Percentiles rank a stretch among this genome's conserved stretches.
phyloP scores from a whole-genome alignment of 2,888 invertebrate genomes.

The Trypoxylon attenuatum region DNA sequence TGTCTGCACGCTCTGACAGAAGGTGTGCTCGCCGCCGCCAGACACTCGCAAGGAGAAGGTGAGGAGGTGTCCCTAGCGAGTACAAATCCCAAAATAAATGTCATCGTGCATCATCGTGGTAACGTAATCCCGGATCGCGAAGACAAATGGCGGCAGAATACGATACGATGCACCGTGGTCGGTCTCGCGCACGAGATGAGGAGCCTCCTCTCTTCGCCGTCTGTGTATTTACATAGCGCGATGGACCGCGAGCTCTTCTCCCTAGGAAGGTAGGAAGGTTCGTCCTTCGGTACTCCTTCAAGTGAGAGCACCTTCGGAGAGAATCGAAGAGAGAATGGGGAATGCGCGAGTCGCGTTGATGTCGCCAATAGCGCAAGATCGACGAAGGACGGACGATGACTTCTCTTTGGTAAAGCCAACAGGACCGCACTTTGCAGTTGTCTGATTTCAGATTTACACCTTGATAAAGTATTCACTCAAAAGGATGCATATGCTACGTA shows the following conservation, averaged over 20 bases:
- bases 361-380: slow-evolving; percentile 54
- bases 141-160: slow-evolving; percentile 66
- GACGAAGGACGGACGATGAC: slow-evolving; percentile 67
- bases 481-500: too few relatives aligned
- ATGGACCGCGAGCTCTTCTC: slow-evolving; percentile 34
- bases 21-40: slow-evolving; percentile 58
- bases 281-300: slow-evolving; percentile 41
- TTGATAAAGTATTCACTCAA: too few relatives aligned
- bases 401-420: slow-evolving; percentile 45
- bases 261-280: slow-evolving; percentile 27
- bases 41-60: slow-evolving; percentile 13
- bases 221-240: slow-evolving; percentile 56
- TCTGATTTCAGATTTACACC: not conserved
- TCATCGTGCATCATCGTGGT: slow-evolving; percentile 63
- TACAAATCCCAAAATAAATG: slow-evolving; percentile 63
- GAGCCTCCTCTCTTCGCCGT: slow-evolving; percentile 47
- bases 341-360: slow-evolving; percentile 26
- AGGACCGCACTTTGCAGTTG: slow-evolving; percentile 30
- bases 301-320: slow-evolving; percentile 27
- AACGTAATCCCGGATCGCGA: slow-evolving; percentile 66
- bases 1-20: slow-evolving; percentile 53
- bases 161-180: slow-evolving; percentile 62
- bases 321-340: slow-evolving; percentile 36
- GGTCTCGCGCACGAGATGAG: slow-evolving; percentile 45
- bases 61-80: slow-evolving; percentile 39